A percentile compares a stretch with the other conserved stretches of the same genome.
Conservation (phyloP, 1,140 invertebrate species). For the Zaprionus camerounensis region DNA sequence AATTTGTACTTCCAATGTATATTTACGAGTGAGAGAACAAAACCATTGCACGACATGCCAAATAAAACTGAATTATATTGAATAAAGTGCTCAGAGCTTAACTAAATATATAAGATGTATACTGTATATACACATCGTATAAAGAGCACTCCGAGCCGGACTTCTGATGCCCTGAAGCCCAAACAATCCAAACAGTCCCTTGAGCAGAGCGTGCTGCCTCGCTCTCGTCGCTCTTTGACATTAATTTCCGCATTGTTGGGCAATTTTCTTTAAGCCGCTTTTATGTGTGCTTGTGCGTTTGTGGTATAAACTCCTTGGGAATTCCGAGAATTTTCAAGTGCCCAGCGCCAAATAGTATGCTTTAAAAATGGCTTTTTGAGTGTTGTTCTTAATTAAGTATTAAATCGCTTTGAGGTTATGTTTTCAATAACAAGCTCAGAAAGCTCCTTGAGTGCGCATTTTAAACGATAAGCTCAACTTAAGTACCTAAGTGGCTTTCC, state of each 20-base stretch:
- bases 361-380: conserved; percentile 2
- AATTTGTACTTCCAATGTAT: conserved; percentile 4
- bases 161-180: not conserved
- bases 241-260: conserved; percentile 11
- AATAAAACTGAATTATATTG: conserved; percentile 30
- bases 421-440: not conserved
- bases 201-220: not conserved
- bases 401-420: not conserved
- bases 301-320: conserved; percentile 13
- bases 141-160: not conserved
- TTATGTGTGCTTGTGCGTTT: not conserved
- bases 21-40: not conserved
- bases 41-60: conserved; percentile 25
- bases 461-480: not conserved
- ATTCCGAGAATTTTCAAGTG: conserved; percentile 6
- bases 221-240: conserved; percentile 1
- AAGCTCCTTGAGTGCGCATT: not conserved
- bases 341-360: not conserved
- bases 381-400: conserved; percentile 10
- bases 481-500: not conserved
- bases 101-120: not conserved
- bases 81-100: conserved; percentile 16
- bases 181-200: not conserved
- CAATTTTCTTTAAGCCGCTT: conserved; percentile 7
- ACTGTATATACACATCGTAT: not conserved